A percentile compares a stretch with the other conserved stretches of the same genome.
Conservation (phyloP, 2,113 vertebrate species). For the Etia nguti region DNA sequence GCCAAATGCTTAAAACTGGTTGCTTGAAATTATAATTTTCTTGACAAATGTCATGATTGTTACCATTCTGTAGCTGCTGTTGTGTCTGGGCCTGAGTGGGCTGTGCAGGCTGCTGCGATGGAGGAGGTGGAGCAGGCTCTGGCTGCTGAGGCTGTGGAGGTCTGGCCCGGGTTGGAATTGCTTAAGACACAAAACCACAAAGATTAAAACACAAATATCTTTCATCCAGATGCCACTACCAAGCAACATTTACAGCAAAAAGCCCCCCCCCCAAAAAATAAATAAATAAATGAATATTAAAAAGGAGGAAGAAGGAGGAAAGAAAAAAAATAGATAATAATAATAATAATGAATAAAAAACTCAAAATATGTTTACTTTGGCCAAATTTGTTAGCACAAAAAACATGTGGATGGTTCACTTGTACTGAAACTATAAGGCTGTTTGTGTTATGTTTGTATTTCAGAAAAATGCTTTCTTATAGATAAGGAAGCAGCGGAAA, state of each 20-base stretch:
- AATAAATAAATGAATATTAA: background rate
- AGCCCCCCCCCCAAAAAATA: background rate
- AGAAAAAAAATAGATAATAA: background rate
- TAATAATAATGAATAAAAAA: background rate
- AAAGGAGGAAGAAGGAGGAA: background rate
- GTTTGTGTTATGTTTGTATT: background rate
- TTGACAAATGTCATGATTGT: background rate
- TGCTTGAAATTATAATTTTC: background rate
- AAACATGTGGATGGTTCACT: background rate
- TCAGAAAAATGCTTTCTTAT: background rate
- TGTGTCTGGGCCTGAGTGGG: constrained; percentile 71
- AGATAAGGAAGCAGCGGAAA: background rate
- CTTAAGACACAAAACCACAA: constrained; percentile 55
- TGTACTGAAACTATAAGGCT: background rate
- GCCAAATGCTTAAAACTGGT: background rate
- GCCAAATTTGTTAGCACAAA: background rate
- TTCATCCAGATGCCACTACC: background rate
- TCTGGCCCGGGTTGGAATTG: constrained; percentile 84
- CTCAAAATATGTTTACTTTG: background rate
- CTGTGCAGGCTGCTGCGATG: constrained; percentile 67
- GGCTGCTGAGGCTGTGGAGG: constrained; percentile 80
- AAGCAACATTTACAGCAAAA: background rate
- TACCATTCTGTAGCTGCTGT: constrained; percentile 93
- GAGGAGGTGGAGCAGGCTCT: constrained; percentile 80
- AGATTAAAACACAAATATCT: background rate